These are phyloP conservation scores for Bellardia bayeri DNA, from an alignment of 2,888 invertebrate species.

Conservation along the genomic window DNA sequence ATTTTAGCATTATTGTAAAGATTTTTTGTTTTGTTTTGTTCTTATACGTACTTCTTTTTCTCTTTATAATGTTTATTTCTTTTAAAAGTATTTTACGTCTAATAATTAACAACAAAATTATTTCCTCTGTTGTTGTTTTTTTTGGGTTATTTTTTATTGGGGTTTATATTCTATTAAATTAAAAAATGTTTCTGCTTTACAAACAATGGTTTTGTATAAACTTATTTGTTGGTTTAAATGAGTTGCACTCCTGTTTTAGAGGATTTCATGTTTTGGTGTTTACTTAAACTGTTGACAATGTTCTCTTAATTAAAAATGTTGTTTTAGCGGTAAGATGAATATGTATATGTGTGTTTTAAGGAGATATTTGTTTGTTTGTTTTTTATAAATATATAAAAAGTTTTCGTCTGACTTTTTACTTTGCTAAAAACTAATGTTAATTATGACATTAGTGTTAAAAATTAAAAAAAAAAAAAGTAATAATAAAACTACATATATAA, in stretches of 20 bases:
- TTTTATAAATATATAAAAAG: slow-evolving; percentile 50
- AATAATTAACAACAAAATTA: slow-evolving; percentile 50
- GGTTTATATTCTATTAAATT: slow-evolving; percentile 41
- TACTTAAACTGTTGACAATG: slow-evolving; percentile 11
- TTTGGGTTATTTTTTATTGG: slow-evolving; percentile 31
- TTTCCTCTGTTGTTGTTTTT: slow-evolving; percentile 2
- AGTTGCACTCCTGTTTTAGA: neutral
- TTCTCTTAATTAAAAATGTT: slow-evolving; percentile 41
- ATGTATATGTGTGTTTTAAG: neutral
- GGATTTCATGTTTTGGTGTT: neutral
- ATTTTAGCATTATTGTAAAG: slow-evolving; percentile 44
- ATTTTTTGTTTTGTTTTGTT: slow-evolving; percentile 46
- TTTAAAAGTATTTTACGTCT: slow-evolving; percentile 46
- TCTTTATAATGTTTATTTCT: slow-evolving; percentile 54
- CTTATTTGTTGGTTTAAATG: slow-evolving; percentile 9
- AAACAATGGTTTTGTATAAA: slow-evolving; percentile 55
- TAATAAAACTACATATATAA: slow-evolving; percentile 66
- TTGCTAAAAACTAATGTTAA: slow-evolving; percentile 65
- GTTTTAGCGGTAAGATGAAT: slow-evolving; percentile 17
- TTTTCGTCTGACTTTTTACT: slow-evolving; percentile 56
- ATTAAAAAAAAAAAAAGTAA: slow-evolving; percentile 56
- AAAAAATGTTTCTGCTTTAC: slow-evolving; percentile 54
- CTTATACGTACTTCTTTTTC: slow-evolving; percentile 30
- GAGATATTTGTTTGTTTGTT: slow-evolving; percentile 18
- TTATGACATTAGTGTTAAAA: slow-evolving; percentile 63